A percentile compares a stretch with the other conserved stretches of the same genome.
These are phyloP conservation scores for Cyprinus carpio DNA, from an alignment of 2,113 vertebrate genomes.

Conservation along the genomic window DNA sequence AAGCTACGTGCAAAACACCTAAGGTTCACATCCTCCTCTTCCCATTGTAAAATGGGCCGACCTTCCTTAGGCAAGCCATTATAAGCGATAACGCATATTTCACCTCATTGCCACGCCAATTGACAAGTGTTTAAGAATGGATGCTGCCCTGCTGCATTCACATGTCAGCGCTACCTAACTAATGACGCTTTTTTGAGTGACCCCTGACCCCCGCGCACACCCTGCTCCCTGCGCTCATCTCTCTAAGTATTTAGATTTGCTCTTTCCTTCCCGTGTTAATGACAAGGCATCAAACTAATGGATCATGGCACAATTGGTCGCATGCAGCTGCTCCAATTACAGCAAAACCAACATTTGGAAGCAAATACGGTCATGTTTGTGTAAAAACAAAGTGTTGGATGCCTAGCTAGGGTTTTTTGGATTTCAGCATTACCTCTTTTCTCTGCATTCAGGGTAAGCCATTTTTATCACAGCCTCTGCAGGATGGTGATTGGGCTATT, in stretches of 20 bases:
- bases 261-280: constrained; percentile 11
- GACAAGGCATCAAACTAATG: constrained; percentile 20
- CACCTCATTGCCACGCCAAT: constrained; percentile 49
- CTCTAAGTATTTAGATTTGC: constrained; percentile 30
- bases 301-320: neutral
- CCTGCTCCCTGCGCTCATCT: constrained; percentile 36
- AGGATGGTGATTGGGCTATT: neutral
- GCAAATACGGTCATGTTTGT: neutral
- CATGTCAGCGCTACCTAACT: constrained; percentile 50
- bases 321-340: constrained; percentile 23
- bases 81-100: constrained; percentile 49
- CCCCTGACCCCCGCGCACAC: constrained; percentile 47
- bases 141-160: constrained; percentile 45
- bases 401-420: neutral
- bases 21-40: constrained; percentile 47
- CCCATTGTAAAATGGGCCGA: constrained; percentile 40
- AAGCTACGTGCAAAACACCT: constrained; percentile 49
- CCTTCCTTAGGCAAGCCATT: constrained; percentile 45
- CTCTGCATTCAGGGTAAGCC: neutral
- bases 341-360: neutral
- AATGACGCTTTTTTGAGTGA: constrained; percentile 41
- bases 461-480: neutral
- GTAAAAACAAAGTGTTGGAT: neutral
- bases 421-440: neutral
- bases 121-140: constrained; percentile 54